Base-by-base conservation (phyloP, 2,888 invertebrate species). In the Lycaena phlaeas region DNA sequence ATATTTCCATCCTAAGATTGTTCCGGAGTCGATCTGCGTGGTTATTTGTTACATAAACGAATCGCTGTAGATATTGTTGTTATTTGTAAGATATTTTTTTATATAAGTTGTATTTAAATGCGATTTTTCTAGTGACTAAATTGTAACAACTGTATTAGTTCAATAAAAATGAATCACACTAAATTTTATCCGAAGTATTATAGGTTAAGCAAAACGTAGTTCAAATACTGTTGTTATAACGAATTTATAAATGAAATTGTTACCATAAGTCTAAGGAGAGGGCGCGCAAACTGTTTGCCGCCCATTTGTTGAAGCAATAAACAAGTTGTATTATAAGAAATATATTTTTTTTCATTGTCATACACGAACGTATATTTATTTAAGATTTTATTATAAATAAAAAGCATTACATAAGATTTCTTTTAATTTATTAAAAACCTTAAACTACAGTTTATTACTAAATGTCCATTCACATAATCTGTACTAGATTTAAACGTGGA, bases 341-440 rank as follows among this genome's bases (percentile, higher is more conserved):
- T 34, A 34, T 34, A 18, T 12, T 34, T n/a, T n/a, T n/a, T 34
- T 34, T 34, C 34, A 34, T 34, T 39, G 29, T 25, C 39, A 18
- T 30, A 30, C 14, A 39, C 25, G 26, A 30, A 22, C 29, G 25
- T 29, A 38, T 29, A 29, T 39, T 39, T 30, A 25, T 14, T 25
- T 25, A 39, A 25, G 25, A 25, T 14, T 29, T 26, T 25, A 31
- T 25, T 14, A 15, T 12, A 14, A 36, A 36, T 36, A 39, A 39
- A 39, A 39, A 30, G 30, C 26, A 31, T 22, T 39, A 30, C 25
- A 30, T 39, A 39, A 30, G 26, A 30, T 30, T 29, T 30, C n/a
- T 36, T 39, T 74, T 75, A 78, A 76, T 79, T 81, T 73, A 74
- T 69, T 79, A 71, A 74, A 39, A 81, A 72, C 76, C 81, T 78